Evolutionary conservation across 1,140 invertebrate species (phyloP), one percentile per base, ranked within the genome.

Genomic region (Melitaea cinxia): DNA sequence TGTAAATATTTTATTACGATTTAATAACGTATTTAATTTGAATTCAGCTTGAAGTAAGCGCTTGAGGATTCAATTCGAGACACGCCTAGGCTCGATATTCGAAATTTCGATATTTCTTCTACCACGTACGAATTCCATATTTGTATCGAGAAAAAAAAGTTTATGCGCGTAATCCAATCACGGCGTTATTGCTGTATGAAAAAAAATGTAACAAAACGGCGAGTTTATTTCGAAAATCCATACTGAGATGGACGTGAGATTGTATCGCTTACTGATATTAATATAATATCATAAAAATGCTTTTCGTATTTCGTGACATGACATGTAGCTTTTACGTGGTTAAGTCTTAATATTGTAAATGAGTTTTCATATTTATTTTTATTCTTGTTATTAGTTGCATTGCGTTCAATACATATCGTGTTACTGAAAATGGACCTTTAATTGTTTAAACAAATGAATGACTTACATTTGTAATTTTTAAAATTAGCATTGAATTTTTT

Each of bases 81-180:
- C 37, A n/a, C 37, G 37, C 12, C 7, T 42, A 17, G 14, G 14
- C 17, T 17, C 37, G 6, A 42, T 42, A 42, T 17, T n/a, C 14
- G 14, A 42, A 42, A 42, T 19, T 42, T n/a, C 37, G 37, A 42
- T 42, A 42, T 42, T 19, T 42, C 37, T 42, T 42, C 37, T 17
- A 15, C 37, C 33, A 39, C 53, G 53, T 55, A 33, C 53, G 37
- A 55, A 55, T 55, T 21, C 37, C 37, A 55, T 23, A 37, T 55
- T 55, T 55, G 53, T 55, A 55, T 55, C 53, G 53, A 39, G 53
- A 39, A 55, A 55, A 39, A 55, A 39, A 55, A 39, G 53, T 23
- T 55, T 39, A 24, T 37, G 37, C 21, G 37, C 23, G 33, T 55
- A 55, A 55, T 55, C 53, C 53, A 55, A 55, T 55, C 53, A 55